Evolutionary conservation across 2,888 invertebrate genomes (phyloP), one percentile per base, ranked within the genome.

Genomic region (Oligia latruncula): DNA sequence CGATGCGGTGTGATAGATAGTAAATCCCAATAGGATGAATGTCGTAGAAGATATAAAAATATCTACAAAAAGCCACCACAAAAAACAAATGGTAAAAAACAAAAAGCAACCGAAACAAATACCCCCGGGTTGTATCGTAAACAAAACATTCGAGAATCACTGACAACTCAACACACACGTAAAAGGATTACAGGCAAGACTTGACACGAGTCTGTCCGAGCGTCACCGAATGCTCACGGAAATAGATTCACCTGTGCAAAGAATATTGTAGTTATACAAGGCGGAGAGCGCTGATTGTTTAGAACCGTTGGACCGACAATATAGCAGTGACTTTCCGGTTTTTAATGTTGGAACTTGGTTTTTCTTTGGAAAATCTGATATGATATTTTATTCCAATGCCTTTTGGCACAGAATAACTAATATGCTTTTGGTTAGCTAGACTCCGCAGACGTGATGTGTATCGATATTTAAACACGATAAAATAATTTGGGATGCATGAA

Each of bases 181-280:
- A 52, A 71, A 80, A 80, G 81, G 65, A 35, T 71, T 71, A 81
- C 65, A 55, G 13, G 15, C 4, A 43, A 43, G 70, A 82, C 23
- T 65, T n/a, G 49, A 58, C 64, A 82, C 65, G 77, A 81, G 23
- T 77, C 20, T 17, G 71, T 35, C 77, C 66, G 60, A 83, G 4
- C 70, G 43, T 60, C 35, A 52, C 71, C 65, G 76, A 80, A 68
- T 40, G 46, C 46, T 82, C 40, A 62, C 55, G 76, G 62, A 75
- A 74, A 80, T 82, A 74, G 55, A 62, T 60, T 46, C 60, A 74
- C 11, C 49, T 72, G 40, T 66, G 60, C 49, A 52, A 17, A 66
- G 49, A 49, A 49, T 35, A 64, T 60, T 74, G 20, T 23, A 35
- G 35, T 35, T 35, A 35, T 35, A 35, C 6, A 60, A 13, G 1